These are phyloP conservation scores for Daubentonia madagascariensis DNA, from an alignment of 2,113 vertebrate species.

Conservation along the genomic window DNA sequence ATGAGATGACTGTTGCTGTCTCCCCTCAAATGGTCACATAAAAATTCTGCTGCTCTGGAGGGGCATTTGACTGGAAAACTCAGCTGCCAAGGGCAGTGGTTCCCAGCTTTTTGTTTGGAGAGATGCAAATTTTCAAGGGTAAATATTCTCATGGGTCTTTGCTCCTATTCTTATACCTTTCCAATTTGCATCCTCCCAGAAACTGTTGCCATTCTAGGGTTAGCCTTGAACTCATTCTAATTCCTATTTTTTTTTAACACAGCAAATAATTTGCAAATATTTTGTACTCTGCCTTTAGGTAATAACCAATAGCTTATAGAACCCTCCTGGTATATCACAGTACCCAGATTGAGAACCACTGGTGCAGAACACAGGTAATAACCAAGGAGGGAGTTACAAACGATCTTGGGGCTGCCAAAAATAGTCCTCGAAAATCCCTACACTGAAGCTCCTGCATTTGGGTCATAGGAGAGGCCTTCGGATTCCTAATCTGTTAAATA, in stretches of 20 bases:
- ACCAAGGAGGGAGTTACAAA: neutral
- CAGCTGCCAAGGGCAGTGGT: neutral
- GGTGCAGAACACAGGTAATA: neutral
- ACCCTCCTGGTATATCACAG: accelerated
- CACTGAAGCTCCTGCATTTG: neutral
- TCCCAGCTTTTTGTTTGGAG: neutral
- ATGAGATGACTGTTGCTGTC: neutral
- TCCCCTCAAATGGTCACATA: neutral
- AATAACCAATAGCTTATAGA: neutral
- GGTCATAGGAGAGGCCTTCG: neutral
- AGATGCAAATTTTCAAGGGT: neutral
- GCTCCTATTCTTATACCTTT: neutral
- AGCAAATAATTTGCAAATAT: neutral
- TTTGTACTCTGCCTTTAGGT: neutral
- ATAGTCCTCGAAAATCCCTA: neutral
- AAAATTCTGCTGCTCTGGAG: accelerated
- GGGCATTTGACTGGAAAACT: neutral
- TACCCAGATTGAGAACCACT: neutral
- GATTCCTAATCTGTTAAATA: neutral
- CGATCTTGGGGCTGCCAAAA: neutral
- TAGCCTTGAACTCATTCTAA: neutral
- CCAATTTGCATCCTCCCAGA: neutral
- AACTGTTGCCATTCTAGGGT: neutral
- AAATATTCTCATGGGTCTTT: no score
- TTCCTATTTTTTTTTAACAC: neutral